Conservation (phyloP, 2,888 invertebrate species). For the Lydus trimaculatus region DNA sequence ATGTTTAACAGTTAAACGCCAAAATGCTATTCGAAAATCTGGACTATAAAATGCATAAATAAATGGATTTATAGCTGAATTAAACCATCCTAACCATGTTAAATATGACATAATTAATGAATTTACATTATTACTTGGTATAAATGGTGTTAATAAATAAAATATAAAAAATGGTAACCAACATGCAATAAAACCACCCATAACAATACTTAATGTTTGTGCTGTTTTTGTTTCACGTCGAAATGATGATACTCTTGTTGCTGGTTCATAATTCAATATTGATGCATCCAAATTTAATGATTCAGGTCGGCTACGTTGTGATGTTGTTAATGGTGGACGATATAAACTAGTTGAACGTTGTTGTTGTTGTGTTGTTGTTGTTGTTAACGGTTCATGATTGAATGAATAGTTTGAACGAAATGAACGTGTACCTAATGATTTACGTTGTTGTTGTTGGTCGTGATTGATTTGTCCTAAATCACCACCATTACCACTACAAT, state of each 20-base stretch:
- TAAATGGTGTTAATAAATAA: slow-evolving; percentile 82
- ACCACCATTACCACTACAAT: slow-evolving; percentile 15
- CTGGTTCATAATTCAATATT: slow-evolving; percentile 63
- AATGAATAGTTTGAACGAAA: slow-evolving; percentile 55
- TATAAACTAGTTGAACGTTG: slow-evolving; percentile 52
- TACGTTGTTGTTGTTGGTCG: slow-evolving; percentile 38
- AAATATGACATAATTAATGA: slow-evolving; percentile 73
- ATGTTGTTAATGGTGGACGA: slow-evolving; percentile 35
- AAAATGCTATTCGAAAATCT: slow-evolving; percentile 86
- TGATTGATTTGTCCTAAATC: slow-evolving; percentile 41
- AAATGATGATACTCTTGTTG: slow-evolving; percentile 69
- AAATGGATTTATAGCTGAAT: slow-evolving; percentile 89
- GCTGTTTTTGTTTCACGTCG: slow-evolving; percentile 88
- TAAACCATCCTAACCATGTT: slow-evolving; percentile 91
- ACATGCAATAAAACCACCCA: slow-evolving; percentile 87
- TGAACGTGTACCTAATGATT: slow-evolving; percentile 44
- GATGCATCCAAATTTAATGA: slow-evolving; percentile 65
- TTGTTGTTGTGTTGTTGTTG: slow-evolving; percentile 26
- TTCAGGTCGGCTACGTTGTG: slow-evolving; percentile 60
- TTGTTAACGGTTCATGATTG: slow-evolving; percentile 45
- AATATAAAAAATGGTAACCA: slow-evolving; percentile 90
- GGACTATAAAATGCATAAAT: slow-evolving; percentile 91
- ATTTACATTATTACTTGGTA: slow-evolving; percentile 66
- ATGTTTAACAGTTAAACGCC: slow-evolving; percentile 79
- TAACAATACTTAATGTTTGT: slow-evolving; percentile 85